A percentile compares a stretch with the other conserved stretches of the same genome.
phyloP scores from a whole-genome alignment of 2,113 vertebrate species.

The Copsychus sechellarum region DNA sequence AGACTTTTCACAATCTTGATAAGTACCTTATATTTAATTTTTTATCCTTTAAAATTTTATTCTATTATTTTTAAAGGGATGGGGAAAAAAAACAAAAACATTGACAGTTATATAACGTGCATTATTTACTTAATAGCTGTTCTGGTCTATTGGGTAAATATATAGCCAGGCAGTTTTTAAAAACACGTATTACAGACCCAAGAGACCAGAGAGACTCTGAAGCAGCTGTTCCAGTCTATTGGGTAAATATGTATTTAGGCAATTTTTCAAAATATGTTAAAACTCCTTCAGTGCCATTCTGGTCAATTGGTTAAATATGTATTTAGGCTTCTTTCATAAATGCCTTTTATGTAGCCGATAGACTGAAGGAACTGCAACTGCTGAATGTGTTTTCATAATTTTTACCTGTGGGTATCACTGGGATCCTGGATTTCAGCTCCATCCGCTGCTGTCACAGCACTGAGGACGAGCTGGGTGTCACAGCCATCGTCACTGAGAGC shows the following conservation, averaged over 20 bases:
- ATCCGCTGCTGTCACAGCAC: neutral
- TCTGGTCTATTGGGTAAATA: conserved; percentile 72
- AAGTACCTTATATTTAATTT: neutral
- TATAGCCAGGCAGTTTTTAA: conserved; percentile 69
- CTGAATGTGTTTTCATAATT: conserved; percentile 35
- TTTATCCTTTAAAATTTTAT: neutral
- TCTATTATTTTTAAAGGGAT: neutral
- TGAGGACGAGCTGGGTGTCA: neutral
- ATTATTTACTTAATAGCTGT: conserved; percentile 71
- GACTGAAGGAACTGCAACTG: conserved; percentile 5
- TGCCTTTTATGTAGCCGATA: conserved; percentile 50
- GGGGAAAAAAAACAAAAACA: neutral
- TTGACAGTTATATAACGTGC: conserved; percentile 37
- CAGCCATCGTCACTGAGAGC: neutral
- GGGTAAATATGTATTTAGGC: conserved; percentile 75
- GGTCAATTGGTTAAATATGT: conserved; percentile 74
- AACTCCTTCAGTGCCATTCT: conserved; percentile 72
- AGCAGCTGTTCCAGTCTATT: conserved; percentile 73
- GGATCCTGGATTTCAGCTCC: neutral
- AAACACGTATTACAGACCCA: conserved; percentile 65
- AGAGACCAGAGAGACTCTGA: conserved; percentile 71
- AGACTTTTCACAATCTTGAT: neutral
- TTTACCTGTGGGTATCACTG: conserved; percentile 32
- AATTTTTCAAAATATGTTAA: conserved; percentile 73
- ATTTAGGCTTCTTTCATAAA: conserved; percentile 60